Conservation (phyloP, 1,140 invertebrate species). For the Solenopsis fugax region DNA sequence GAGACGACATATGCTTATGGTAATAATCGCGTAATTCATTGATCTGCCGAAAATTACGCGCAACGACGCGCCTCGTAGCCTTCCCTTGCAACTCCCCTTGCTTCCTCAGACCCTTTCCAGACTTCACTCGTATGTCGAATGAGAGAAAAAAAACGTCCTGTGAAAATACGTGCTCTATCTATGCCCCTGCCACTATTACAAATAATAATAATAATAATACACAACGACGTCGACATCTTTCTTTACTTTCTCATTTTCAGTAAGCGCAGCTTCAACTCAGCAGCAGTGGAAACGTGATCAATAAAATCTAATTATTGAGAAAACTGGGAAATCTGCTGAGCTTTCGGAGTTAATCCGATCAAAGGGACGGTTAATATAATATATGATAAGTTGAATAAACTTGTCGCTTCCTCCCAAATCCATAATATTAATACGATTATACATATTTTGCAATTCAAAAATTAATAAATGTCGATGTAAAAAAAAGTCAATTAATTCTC, state of each 20-base stretch:
- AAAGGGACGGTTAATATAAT: slow-evolving; percentile 16
- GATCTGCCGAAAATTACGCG: slow-evolving; percentile 25
- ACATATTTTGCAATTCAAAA: background rate
- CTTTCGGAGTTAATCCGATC: slow-evolving; percentile 13
- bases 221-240: background rate
- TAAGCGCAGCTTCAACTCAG: background rate
- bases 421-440: background rate
- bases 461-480: slow-evolving; percentile 10
- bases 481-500: slow-evolving; percentile 6
- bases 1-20: slow-evolving; percentile 64
- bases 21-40: slow-evolving; percentile 68
- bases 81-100: background rate
- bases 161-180: background rate
- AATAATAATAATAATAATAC: background rate
- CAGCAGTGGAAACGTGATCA: background rate
- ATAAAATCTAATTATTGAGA: slow-evolving; percentile 64
- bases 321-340: slow-evolving; percentile 1
- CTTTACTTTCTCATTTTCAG: background rate
- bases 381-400: slow-evolving; percentile 33
- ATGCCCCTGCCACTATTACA: background rate
- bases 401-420: background rate
- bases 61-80: background rate
- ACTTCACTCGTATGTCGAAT: background rate
- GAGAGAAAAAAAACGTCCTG: background rate
- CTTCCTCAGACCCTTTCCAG: background rate